Base-by-base conservation (phyloP, 2,113 vertebrate species). In the Coregonus clupeaformis region DNA sequence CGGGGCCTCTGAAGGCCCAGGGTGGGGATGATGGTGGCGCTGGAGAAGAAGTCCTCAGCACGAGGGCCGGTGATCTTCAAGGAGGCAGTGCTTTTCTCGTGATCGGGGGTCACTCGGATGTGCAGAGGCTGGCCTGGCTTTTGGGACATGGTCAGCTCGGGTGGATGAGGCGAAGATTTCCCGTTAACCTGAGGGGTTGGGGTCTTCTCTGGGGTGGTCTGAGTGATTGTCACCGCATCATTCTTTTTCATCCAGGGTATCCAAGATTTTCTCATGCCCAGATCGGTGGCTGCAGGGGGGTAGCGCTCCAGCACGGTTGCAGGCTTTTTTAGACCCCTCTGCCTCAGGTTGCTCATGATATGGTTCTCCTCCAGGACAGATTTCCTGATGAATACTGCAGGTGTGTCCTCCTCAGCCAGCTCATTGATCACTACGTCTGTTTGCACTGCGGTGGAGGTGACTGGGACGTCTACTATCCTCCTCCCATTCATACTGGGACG, bases 361-460 rank as follows among this genome's bases (percentile, higher is more conserved):
- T 97, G 95, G 80, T 98, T 97, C 76, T 99, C 97, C 77, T 99
- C 97, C 65, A 95, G 95, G 73, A 99, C 95, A 0, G 96, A 98
- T 67, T 97, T 96, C 49, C 93, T 91, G 71, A 99, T 98, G 57
- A 99, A 99, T 1, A 97, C 95, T 0, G 97, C 96, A 0, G 96
- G 90, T 0, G 95, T 96, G 69, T 98, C 96, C 1, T 99, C 97
- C 78, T 98, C 96, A 0, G 84, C 89, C 0, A 85, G 68, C 30
- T 94, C 92, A 0, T 62, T 85, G 65, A 74, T 83, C 0, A 92
- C 52, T 1, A 67, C 80, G 7, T 99, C 97, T 0, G 98, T 99
- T 83, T 99, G 98, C 29, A 97, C 93, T 0, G 94, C 97, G 0
- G 94, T 97, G 47, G 98, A 98, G 0, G 94, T 91, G 12, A 99